phyloP scores from a whole-genome alignment of 2,113 vertebrate genomes.

The Phrynosoma blainvillii region DNA sequence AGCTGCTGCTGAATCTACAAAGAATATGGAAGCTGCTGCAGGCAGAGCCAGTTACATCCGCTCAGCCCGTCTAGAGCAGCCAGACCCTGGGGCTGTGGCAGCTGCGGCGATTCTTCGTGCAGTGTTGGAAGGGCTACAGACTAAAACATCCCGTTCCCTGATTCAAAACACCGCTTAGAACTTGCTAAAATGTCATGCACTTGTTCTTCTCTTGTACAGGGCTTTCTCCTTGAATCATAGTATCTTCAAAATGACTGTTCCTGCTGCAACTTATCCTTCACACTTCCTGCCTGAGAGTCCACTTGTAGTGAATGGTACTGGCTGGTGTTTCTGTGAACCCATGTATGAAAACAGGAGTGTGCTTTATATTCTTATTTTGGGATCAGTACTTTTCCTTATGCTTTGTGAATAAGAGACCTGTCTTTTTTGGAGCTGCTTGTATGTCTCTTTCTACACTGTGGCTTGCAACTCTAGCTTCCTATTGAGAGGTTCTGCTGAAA shows the following conservation, averaged over 20 bases:
- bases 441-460: neutral
- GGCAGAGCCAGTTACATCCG: conserved; percentile 94
- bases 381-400: neutral
- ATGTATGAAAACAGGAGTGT: neutral
- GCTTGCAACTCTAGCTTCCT: neutral
- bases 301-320: neutral
- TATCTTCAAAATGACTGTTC: neutral
- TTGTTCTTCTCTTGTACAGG: neutral
- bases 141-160: conserved; percentile 1
- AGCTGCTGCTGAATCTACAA: conserved; percentile 85
- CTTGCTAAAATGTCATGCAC: neutral
- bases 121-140: conserved; percentile 75
- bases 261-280: neutral
- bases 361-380: neutral
- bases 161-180: neutral
- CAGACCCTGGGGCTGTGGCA: conserved; percentile 89
- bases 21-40: conserved; percentile 83
- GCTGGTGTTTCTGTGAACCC: neutral
- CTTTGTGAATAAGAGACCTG: conserved; percentile 5
- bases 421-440: neutral
- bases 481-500: neutral
- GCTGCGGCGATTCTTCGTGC: conserved; percentile 81
- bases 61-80: conserved; percentile 79
- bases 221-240: neutral
- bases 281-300: neutral